Percentiles rank a stretch among this genome's conserved stretches.
Conservation (phyloP, 1,140 invertebrate species). For the Eriosoma lanigerum region DNA sequence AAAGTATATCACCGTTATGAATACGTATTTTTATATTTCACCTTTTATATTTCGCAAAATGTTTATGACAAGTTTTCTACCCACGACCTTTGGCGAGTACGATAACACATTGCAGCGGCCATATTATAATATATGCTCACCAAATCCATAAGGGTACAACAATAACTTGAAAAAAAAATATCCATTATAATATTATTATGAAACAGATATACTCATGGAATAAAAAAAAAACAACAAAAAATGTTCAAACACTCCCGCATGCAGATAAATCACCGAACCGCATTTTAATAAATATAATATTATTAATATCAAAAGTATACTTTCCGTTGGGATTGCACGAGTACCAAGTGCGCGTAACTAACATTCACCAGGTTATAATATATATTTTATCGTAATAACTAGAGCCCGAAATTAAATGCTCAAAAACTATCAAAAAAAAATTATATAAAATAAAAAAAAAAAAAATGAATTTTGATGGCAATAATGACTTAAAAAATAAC, state of each 20-base stretch:
- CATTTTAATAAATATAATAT: constrained; percentile 17
- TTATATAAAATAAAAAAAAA: no score
- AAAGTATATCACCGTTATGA: background rate
- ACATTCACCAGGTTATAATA: no score
- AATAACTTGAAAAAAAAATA: background rate
- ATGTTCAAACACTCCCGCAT: background rate
- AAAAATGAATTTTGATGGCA: no score
- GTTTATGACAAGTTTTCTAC: constrained; percentile 8
- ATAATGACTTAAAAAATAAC: no score
- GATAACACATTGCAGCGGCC: background rate
- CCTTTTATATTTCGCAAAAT: background rate
- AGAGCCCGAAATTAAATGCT: background rate
- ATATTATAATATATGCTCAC: background rate
- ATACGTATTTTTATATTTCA: no score
- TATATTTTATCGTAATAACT: no score
- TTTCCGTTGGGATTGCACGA: no score
- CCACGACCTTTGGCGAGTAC: background rate
- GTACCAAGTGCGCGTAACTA: background rate
- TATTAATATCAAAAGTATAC: background rate
- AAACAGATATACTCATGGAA: background rate
- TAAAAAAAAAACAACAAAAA: background rate
- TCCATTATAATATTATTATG: background rate
- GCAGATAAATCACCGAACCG: constrained; percentile 11
- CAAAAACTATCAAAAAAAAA: no score
- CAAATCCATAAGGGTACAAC: background rate